A percentile compares a stretch with the other conserved stretches of the same genome.
These are phyloP conservation scores for Macrotus californicus DNA, from an alignment of 2,113 vertebrate species.

Conservation along the genomic window DNA sequence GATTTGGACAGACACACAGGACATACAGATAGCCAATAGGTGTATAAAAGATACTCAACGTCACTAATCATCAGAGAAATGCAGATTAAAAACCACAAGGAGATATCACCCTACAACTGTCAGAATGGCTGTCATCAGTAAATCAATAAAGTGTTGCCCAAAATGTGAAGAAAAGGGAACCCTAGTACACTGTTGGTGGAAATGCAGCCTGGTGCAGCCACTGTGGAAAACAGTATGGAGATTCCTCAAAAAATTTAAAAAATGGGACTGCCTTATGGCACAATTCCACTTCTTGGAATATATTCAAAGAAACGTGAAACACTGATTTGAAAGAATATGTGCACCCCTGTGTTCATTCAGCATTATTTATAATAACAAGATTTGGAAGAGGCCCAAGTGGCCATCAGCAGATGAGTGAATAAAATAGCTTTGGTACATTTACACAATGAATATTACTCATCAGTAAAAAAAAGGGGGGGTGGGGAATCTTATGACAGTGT, in stretches of 20 bases:
- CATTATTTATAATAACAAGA: too few species aligned
- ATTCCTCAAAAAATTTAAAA: neutral
- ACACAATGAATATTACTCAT: neutral
- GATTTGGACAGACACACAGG: neutral
- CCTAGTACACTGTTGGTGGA: neutral
- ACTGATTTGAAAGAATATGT: neutral
- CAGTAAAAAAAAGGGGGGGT: neutral
- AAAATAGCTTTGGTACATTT: neutral
- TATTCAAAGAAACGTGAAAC: neutral
- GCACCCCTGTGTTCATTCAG: too few species aligned
- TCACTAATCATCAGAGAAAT: neutral
- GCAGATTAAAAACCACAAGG: neutral
- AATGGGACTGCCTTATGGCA: neutral
- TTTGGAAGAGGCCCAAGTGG: too few species aligned
- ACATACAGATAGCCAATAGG: too few species aligned
- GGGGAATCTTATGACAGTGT: neutral
- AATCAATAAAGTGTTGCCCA: neutral
- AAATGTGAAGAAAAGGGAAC: neutral
- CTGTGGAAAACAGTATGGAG: neutral
- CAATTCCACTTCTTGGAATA: neutral
- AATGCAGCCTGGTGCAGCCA: neutral
- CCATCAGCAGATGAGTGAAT: neutral
- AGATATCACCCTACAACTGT: neutral
- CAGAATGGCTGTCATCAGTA: neutral
- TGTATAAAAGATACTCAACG: too few species aligned